phyloP scores from a whole-genome alignment of 2,113 vertebrate genomes.

The Uropsilus gracilis region DNA sequence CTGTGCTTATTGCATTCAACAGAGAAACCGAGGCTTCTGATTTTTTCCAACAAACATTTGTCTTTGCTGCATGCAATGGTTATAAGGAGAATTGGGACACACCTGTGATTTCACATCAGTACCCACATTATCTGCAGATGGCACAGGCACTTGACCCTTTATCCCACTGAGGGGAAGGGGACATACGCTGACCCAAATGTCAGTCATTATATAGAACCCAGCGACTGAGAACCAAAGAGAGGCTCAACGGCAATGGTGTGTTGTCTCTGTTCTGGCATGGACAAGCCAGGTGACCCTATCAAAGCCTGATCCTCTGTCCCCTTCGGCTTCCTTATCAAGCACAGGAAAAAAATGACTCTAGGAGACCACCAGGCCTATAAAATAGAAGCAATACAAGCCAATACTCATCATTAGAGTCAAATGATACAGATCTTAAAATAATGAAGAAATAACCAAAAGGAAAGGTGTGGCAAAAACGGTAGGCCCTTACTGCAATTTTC shows the following conservation, averaged over 20 bases:
- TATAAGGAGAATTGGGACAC: not conserved
- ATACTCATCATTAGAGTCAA: conserved; percentile 23
- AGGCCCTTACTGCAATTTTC: conserved; percentile 53
- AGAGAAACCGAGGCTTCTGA: not conserved
- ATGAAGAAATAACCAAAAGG: conserved; percentile 72
- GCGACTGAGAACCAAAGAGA: not conserved
- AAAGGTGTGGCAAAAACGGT: conserved; percentile 72
- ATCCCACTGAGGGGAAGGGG: not conserved
- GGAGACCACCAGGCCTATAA: not conserved
- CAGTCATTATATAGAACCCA: not conserved
- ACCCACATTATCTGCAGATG: not conserved
- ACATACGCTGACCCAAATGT: not conserved
- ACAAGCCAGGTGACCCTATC: not conserved
- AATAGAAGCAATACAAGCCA: not conserved
- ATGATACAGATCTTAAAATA: conserved; percentile 73
- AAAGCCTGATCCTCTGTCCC: not conserved
- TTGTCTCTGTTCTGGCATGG: not conserved
- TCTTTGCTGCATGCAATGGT: not conserved
- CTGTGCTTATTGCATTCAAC: not conserved
- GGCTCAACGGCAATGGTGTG: not conserved
- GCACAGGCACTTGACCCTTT: not conserved
- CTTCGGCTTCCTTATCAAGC: not conserved
- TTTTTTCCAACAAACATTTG: not conserved
- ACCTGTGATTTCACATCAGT: not conserved
- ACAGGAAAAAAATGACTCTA: not conserved